A percentile compares a stretch with the other conserved stretches of the same genome.
phyloP scores from a whole-genome alignment of 2,888 invertebrate genomes.

The Lepidocyrtoides sp. region DNA sequence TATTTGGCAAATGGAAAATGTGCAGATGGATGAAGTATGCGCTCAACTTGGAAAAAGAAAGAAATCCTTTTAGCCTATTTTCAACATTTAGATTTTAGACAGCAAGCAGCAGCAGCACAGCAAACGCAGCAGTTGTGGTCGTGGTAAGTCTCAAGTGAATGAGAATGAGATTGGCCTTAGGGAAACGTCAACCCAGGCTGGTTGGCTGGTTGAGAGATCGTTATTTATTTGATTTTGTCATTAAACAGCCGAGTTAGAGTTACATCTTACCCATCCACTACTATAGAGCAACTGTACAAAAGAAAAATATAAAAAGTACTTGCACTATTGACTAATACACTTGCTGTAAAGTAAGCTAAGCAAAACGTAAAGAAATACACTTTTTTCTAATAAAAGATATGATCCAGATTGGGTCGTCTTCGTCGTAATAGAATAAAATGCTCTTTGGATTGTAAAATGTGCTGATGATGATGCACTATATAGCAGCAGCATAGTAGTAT shows the following conservation, averaged over 20 bases:
- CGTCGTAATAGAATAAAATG: not conserved
- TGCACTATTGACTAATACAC: not conserved
- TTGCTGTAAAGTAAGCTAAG: not conserved
- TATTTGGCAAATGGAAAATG: constrained; percentile 56
- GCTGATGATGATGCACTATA: too few relatives aligned
- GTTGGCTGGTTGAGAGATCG: constrained; percentile 65
- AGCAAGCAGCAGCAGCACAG: not conserved
- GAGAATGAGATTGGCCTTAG: constrained; percentile 63
- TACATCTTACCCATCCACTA: not conserved
- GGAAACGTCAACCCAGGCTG: constrained; percentile 64
- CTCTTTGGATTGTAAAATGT: constrained; percentile 7
- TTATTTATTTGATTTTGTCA: constrained; percentile 77
- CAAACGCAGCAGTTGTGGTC: constrained; percentile 15
- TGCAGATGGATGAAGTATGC: constrained; percentile 44
- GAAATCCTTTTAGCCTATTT: constrained; percentile 55
- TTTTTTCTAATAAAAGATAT: constrained; percentile 34
- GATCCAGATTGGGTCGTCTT: constrained; percentile 43
- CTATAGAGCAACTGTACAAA: too few relatives aligned
- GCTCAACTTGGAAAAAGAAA: constrained; percentile 14
- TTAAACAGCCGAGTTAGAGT: constrained; percentile 45
- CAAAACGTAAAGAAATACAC: not conserved
- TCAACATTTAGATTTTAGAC: constrained; percentile 38
- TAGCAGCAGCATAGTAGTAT: too few relatives aligned
- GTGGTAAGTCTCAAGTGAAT: constrained; percentile 55
- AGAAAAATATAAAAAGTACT: too few relatives aligned